Conservation (phyloP, 2,888 invertebrate species). For the Nemapogon koenigi region DNA sequence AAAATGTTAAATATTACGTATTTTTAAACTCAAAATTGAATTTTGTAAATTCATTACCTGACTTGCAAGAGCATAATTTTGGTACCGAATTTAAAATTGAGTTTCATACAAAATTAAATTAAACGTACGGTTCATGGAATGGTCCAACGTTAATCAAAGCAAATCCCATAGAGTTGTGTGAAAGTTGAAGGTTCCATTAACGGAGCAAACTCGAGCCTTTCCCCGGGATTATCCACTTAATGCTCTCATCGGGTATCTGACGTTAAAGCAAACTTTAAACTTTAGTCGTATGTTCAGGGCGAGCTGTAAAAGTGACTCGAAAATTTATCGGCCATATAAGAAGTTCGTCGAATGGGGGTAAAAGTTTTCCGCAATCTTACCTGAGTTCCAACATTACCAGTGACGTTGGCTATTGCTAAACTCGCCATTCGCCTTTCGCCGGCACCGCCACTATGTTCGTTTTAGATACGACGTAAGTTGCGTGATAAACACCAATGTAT, state of each 20-base stretch:
- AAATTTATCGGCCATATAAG: conserved; percentile 55
- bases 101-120: neutral
- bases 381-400: conserved; percentile 20
- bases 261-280: conserved; percentile 24
- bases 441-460: conserved; percentile 5
- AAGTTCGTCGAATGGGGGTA: conserved; percentile 38
- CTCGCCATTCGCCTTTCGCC: conserved; percentile 3
- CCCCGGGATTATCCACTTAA: conserved; percentile 48
- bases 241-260: conserved; percentile 21
- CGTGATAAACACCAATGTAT: conserved; percentile 25
- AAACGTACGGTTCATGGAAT: neutral
- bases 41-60: neutral
- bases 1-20: no score
- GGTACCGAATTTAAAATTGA: neutral
- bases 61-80: neutral
- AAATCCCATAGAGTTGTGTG: conserved; percentile 5
- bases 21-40: neutral
- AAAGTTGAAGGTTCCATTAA: conserved; percentile 4
- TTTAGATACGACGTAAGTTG: conserved; percentile 23
- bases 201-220: conserved; percentile 7
- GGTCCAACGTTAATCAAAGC: neutral
- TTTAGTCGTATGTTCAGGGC: conserved; percentile 45
- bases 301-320: conserved; percentile 57
- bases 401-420: conserved; percentile 4
- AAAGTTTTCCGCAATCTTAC: conserved; percentile 39